These are phyloP conservation scores for Hylaea fasciaria DNA, from an alignment of 2,888 invertebrate genomes.

Conservation along the genomic window DNA sequence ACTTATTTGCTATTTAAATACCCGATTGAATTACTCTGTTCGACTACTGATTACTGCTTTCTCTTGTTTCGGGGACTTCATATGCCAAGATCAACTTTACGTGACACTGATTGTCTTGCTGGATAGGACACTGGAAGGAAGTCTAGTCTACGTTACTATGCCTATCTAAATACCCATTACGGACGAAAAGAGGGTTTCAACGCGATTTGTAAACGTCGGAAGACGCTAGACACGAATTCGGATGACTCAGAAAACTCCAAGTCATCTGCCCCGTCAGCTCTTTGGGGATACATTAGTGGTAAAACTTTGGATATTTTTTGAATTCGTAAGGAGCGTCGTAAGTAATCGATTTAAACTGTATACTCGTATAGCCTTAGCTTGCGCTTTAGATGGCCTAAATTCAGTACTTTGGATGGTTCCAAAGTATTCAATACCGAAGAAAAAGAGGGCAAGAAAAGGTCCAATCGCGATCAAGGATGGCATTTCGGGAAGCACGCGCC, in stretches of 20 bases:
- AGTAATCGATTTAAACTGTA: too few relatives aligned
- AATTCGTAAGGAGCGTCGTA: too few relatives aligned
- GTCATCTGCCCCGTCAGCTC: conserved; percentile 5
- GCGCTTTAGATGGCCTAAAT: too few relatives aligned
- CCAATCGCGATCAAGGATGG: neutral
- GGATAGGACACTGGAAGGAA: neutral
- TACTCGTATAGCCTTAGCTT: too few relatives aligned
- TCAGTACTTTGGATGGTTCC: too few relatives aligned
- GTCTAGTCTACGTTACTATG: conserved; percentile 4
- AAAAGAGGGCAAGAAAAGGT: neutral
- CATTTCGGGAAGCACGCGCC: neutral
- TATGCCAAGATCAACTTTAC: too few relatives aligned
- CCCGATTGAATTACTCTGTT: too few relatives aligned
- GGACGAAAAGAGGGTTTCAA: conserved; percentile 25
- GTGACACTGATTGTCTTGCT: too few relatives aligned
- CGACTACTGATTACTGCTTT: too few relatives aligned
- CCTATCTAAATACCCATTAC: conserved; percentile 3
- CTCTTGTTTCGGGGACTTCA: too few relatives aligned
- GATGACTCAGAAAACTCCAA: conserved; percentile 16
- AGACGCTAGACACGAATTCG: conserved; percentile 26
- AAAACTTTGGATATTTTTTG: neutral
- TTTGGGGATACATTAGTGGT: conserved; percentile 9
- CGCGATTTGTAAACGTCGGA: conserved; percentile 29
- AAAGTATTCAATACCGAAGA: too few relatives aligned
- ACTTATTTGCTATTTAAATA: too few relatives aligned